Conservation (phyloP, 1,140 invertebrate genomes). For the Aleiodes sp. region DNA sequence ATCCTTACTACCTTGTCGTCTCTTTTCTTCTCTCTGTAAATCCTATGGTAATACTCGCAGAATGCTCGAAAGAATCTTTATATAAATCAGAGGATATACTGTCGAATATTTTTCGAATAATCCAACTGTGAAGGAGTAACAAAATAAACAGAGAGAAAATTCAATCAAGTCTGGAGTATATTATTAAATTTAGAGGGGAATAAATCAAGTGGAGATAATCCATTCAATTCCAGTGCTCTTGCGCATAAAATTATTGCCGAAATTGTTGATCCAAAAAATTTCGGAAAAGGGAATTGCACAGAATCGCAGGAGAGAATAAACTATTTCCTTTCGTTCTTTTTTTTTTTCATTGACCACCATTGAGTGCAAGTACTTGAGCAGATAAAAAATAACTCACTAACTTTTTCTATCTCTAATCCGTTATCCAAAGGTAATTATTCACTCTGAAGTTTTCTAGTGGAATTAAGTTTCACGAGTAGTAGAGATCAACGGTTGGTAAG, state of each 20-base stretch:
- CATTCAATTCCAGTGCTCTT: not conserved
- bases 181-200: not conserved
- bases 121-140: not conserved
- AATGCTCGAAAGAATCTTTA: not conserved
- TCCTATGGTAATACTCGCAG: conserved; percentile 22
- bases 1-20: not conserved
- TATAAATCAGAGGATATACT: conserved; percentile 20
- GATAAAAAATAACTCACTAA: not conserved
- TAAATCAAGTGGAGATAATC: not conserved
- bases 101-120: not conserved
- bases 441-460: conserved; percentile 6
- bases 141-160: not conserved
- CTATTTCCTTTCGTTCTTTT: not conserved
- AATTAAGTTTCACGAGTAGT: not conserved
- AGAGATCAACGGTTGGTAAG: conserved; percentile 2
- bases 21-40: conserved; percentile 4
- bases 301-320: not conserved
- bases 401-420: not conserved
- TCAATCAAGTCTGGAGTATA: not conserved
- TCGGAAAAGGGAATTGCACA: not conserved
- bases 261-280: not conserved
- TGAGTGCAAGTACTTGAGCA: not conserved
- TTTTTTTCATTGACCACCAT: not conserved
- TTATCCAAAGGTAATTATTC: not conserved
- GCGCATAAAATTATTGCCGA: not conserved